Evolutionary conservation across 2,113 vertebrate genomes (phyloP).

Genomic region (Cepphus grylle): DNA sequence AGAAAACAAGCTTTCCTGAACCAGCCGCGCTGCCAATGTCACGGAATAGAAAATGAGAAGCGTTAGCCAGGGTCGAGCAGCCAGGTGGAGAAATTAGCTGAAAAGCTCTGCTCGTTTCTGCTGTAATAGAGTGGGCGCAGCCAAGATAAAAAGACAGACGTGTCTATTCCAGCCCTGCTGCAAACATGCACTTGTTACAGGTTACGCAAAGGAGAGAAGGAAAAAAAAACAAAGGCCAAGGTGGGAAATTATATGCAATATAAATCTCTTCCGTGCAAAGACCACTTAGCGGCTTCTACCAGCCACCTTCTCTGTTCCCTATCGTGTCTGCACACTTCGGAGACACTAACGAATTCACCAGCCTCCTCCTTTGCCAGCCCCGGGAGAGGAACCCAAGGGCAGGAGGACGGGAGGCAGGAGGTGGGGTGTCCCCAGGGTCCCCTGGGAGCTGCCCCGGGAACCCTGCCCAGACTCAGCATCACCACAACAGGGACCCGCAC

Average conservation of each 20-base stretch:
- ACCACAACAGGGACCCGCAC: not conserved
- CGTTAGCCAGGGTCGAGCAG: not conserved
- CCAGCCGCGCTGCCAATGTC: not conserved
- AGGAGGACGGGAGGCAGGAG: not conserved
- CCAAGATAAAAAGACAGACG: not conserved
- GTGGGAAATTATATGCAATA: not conserved
- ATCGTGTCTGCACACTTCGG: accelerated
- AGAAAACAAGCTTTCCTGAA: not conserved
- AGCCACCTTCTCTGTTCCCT: not conserved
- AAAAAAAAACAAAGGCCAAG: not conserved
- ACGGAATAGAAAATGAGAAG: not conserved
- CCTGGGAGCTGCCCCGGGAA: not conserved
- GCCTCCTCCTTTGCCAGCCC: not conserved
- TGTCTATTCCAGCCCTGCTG: not conserved
- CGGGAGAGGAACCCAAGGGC: accelerated
- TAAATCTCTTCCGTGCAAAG: not conserved
- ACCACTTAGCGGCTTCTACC: not conserved
- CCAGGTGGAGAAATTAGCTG: not conserved
- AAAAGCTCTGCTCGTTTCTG: not conserved
- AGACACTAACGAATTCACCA: not conserved
- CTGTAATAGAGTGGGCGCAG: not conserved
- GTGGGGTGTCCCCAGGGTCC: not conserved
- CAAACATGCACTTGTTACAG: not conserved
- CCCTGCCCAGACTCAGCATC: not conserved
- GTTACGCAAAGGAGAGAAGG: not conserved